These are phyloP conservation scores for Aphelenchoides avenae DNA, from an alignment of 1,140 invertebrate species.

Conservation along the genomic window DNA sequence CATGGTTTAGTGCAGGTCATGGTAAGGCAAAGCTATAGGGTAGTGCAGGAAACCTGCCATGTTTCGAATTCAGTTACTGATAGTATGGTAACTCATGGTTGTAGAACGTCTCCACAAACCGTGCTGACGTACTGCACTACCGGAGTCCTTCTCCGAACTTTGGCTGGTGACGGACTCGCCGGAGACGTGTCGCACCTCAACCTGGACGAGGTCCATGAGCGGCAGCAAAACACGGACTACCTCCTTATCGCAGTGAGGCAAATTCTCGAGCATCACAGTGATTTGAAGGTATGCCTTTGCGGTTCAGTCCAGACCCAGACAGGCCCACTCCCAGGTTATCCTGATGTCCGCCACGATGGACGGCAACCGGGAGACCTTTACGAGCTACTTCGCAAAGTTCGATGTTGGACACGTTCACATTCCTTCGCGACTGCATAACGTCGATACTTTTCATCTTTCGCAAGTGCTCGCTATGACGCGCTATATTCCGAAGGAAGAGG, in stretches of 20 bases:
- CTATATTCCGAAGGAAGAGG: slow-evolving; percentile 48
- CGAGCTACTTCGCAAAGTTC: slow-evolving; percentile 79
- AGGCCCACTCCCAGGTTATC: slow-evolving; percentile 70
- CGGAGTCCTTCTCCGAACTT: slow-evolving; percentile 77
- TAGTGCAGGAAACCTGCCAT: too few relatives aligned
- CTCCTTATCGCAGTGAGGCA: slow-evolving; percentile 78
- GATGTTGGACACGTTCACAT: slow-evolving; percentile 71
- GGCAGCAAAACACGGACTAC: slow-evolving; percentile 87
- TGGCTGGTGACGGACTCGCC: slow-evolving; percentile 72
- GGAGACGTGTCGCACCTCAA: slow-evolving; percentile 80
- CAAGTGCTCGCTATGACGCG: slow-evolving; percentile 68
- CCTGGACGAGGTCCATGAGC: slow-evolving; percentile 89
- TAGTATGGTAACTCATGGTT: too few relatives aligned
- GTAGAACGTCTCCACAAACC: slow-evolving; percentile 72
- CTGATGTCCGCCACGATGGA: slow-evolving; percentile 93
- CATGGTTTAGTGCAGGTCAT: too few relatives aligned
- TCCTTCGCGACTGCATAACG: slow-evolving; percentile 73
- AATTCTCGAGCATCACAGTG: slow-evolving; percentile 69
- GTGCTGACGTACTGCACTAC: slow-evolving; percentile 84
- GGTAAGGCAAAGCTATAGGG: too few relatives aligned
- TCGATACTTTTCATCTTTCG: slow-evolving; percentile 75
- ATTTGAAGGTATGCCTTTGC: slow-evolving; percentile 58
- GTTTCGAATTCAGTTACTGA: too few relatives aligned
- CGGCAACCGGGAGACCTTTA: slow-evolving; percentile 70
- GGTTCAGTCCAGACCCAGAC: slow-evolving; percentile 14